These are phyloP conservation scores for Okapia johnstoni DNA, from an alignment of 2,113 vertebrate genomes.

Conservation along the genomic window DNA sequence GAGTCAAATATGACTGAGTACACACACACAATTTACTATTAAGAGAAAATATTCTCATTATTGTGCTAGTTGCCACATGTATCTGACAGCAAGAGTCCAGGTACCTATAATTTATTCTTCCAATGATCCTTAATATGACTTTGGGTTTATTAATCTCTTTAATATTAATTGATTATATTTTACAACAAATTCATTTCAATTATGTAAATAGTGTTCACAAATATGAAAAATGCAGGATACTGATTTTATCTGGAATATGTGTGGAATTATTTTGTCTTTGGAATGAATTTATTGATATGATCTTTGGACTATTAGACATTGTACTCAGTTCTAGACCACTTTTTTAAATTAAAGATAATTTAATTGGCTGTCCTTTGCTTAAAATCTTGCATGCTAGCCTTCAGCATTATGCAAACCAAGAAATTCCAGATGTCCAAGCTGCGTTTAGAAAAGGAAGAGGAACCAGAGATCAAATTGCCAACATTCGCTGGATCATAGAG, in stretches of 20 bases:
- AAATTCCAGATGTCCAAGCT: neutral
- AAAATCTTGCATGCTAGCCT: neutral
- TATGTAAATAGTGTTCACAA: neutral
- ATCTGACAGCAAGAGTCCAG: neutral
- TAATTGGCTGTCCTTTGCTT: neutral
- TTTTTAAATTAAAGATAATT: neutral
- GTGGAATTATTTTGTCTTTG: neutral
- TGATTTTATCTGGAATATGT: neutral
- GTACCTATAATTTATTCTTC: neutral
- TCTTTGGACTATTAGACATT: neutral
- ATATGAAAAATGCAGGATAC: neutral
- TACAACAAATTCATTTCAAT: constrained; percentile 42
- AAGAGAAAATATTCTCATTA: neutral
- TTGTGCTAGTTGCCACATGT: neutral
- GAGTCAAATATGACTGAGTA: neutral
- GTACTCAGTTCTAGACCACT: neutral
- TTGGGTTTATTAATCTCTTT: constrained; percentile 7
- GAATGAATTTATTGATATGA: neutral
- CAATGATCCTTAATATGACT: neutral
- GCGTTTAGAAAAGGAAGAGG: neutral
- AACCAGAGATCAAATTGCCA: neutral
- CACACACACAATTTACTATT: neutral
- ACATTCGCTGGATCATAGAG: neutral
- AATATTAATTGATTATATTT: constrained; percentile 29
- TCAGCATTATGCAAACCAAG: neutral